Percentiles rank a stretch among this genome's conserved stretches.
Conservation (phyloP, 37 sponge, comb jelly and placozoan genomes). For the Beroe ovata region DNA sequence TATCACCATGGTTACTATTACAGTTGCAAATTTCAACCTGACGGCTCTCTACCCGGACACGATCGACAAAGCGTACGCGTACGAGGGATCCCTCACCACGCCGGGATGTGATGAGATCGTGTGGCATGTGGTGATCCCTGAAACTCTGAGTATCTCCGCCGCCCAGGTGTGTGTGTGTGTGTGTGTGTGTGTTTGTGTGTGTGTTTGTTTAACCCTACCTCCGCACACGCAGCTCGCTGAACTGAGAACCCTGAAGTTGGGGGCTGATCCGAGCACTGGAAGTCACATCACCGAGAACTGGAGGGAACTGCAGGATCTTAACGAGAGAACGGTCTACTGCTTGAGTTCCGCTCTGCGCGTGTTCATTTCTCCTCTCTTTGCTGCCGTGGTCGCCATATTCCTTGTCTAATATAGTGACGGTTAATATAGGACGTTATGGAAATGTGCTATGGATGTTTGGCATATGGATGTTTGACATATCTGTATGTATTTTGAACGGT, state of each 20-base stretch:
- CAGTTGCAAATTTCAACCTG: slow-evolving; percentile 5
- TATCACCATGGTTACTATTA: too few relatives aligned
- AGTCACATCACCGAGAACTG: neutral
- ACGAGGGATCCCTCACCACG: slow-evolving; percentile 62
- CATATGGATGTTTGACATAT: too few relatives aligned
- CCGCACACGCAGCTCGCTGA: neutral
- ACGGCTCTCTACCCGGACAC: slow-evolving; percentile 14
- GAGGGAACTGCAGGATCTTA: neutral
- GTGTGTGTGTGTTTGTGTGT: neutral
- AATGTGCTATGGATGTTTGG: too few relatives aligned
- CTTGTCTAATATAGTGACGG: too few relatives aligned
- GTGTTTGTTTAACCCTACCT: neutral
- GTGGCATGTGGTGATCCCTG: slow-evolving; percentile 14
- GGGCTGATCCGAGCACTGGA: neutral
- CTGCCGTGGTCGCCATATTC: neutral
- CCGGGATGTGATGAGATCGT: slow-evolving; percentile 53
- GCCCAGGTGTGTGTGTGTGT: neutral
- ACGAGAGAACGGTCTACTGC: neutral
- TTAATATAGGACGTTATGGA: too few relatives aligned
- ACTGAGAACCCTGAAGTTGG: neutral
- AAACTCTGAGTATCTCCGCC: neutral
- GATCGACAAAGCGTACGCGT: neutral
- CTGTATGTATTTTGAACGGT: too few relatives aligned
- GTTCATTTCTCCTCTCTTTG: neutral
- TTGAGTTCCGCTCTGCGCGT: neutral